phyloP scores from a whole-genome alignment of 2,113 vertebrate species.

The Apodemus speciosus region DNA sequence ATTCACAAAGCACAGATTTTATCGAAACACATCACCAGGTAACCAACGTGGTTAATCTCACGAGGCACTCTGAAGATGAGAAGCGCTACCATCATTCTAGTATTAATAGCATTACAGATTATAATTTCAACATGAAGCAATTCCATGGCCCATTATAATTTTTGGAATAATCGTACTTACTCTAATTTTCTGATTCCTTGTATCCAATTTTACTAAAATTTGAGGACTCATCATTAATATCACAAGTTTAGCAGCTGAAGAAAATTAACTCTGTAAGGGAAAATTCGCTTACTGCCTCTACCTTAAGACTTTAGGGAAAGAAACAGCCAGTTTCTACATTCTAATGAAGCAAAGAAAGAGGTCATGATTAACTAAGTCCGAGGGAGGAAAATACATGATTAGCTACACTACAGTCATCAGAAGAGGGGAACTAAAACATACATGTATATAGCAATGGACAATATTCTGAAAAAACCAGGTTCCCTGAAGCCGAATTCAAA shows the following conservation, averaged over 20 bases:
- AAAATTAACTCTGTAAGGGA: slow-evolving; percentile 84
- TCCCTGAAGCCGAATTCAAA: slow-evolving; percentile 74
- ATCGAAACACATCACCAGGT: slow-evolving; percentile 84
- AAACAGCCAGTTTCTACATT: slow-evolving; percentile 67
- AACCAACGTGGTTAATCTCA: slow-evolving; percentile 83
- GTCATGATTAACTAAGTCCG: slow-evolving; percentile 70
- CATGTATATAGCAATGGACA: slow-evolving; percentile 52
- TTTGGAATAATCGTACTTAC: slow-evolving; percentile 81
- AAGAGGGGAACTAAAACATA: slow-evolving; percentile 63
- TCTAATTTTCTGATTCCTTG: slow-evolving; percentile 75
- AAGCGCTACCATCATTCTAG: slow-evolving; percentile 80
- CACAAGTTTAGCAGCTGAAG: slow-evolving; percentile 82
- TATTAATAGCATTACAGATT: slow-evolving; percentile 81
- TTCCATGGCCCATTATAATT: slow-evolving; percentile 83
- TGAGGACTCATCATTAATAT: slow-evolving; percentile 75
- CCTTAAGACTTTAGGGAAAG: slow-evolving; percentile 61
- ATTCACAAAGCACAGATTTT: slow-evolving; percentile 84
- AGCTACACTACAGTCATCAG: slow-evolving; percentile 68
- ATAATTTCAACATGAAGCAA: slow-evolving; percentile 82
- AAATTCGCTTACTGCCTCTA: slow-evolving; percentile 76
- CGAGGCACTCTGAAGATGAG: slow-evolving; percentile 81
- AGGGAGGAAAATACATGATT: slow-evolving; percentile 71
- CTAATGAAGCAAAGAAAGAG: slow-evolving; percentile 77
- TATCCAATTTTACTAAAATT: slow-evolving; percentile 76
- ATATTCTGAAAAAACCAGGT: slow-evolving; percentile 71